A percentile compares a stretch with the other conserved stretches of the same genome.
Evolutionary conservation across 1,140 invertebrate species (phyloP).

Genomic region (Dreissena polymorpha): DNA sequence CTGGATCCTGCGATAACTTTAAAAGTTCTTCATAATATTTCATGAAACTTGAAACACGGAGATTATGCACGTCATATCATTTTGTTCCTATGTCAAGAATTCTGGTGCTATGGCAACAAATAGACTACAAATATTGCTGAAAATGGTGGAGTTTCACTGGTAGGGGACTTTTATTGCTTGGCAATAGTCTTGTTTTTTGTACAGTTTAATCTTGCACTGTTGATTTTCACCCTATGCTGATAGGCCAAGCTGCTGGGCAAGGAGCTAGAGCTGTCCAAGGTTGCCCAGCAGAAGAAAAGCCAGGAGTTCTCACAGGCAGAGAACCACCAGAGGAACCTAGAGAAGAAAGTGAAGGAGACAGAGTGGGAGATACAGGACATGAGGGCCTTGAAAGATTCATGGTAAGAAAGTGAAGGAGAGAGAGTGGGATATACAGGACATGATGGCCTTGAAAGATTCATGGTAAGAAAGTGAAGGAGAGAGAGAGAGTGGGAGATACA

Average conservation of each 20-base stretch:
- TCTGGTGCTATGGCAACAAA: no score
- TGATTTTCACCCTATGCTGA: no score
- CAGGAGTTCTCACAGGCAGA: constrained; percentile 66
- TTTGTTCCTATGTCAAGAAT: no score
- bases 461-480: constrained; percentile 75
- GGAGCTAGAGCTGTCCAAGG: constrained; percentile 74
- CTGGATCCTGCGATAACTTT: no score
- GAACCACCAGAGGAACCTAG: constrained; percentile 63
- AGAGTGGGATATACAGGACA: constrained; percentile 75
- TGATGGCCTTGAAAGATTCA: constrained; percentile 73
- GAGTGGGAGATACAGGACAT: constrained; percentile 76
- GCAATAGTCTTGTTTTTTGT: no score
- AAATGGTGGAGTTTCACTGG: no score
- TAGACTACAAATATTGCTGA: no score
- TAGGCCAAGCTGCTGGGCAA: constrained; percentile 76
- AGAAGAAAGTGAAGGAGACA: constrained; percentile 75
- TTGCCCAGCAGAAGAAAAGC: constrained; percentile 63
- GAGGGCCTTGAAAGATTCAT: constrained; percentile 73
- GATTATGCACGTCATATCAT: no score
- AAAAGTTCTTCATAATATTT: no score
- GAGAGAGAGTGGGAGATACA: constrained; percentile 76
- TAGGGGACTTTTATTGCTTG: no score
- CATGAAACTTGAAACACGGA: no score
- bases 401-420: constrained; percentile 76
- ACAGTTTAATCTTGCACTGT: no score